Evolutionary conservation across 2,797 vertebrate genomes (phyloP).

Genomic region (Bradypus variegatus): DNA sequence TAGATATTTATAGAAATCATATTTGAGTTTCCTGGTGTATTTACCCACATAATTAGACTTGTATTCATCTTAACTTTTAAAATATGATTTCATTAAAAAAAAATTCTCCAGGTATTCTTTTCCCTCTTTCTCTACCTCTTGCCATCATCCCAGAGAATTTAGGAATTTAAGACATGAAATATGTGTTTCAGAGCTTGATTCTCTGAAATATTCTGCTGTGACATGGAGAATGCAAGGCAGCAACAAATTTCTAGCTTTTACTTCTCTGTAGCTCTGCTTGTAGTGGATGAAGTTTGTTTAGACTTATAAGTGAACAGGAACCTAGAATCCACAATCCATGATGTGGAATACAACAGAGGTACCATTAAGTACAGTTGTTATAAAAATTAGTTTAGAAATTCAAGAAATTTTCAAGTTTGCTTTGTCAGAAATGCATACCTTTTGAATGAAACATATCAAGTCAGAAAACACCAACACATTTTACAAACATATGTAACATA

Average conservation of each 20-base stretch:
- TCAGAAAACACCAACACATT: neutral
- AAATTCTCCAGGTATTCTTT: neutral
- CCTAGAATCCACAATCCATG: slow-evolving; percentile 48
- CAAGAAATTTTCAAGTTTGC: neutral
- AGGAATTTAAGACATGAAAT: neutral
- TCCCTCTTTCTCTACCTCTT: neutral
- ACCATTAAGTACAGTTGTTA: slow-evolving; percentile 45
- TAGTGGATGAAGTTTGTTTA: slow-evolving; percentile 26
- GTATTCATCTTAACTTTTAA: neutral
- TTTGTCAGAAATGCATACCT: neutral
- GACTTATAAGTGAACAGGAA: slow-evolving; percentile 1
- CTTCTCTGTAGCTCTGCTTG: neutral
- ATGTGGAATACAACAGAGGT: slow-evolving; percentile 43
- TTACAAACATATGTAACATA: neutral
- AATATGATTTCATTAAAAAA: neutral
- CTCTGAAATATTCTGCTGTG: neutral
- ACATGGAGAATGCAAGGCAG: neutral
- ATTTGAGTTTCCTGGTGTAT: slow-evolving; percentile 5
- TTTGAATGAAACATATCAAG: neutral
- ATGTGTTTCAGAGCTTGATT: neutral
- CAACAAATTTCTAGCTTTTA: neutral
- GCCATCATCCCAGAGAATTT: neutral
- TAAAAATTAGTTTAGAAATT: slow-evolving; percentile 9
- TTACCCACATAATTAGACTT: neutral
- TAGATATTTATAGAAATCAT: neutral